phyloP scores from a whole-genome alignment of 2,113 vertebrate genomes.

The Pardalotus punctatus region DNA sequence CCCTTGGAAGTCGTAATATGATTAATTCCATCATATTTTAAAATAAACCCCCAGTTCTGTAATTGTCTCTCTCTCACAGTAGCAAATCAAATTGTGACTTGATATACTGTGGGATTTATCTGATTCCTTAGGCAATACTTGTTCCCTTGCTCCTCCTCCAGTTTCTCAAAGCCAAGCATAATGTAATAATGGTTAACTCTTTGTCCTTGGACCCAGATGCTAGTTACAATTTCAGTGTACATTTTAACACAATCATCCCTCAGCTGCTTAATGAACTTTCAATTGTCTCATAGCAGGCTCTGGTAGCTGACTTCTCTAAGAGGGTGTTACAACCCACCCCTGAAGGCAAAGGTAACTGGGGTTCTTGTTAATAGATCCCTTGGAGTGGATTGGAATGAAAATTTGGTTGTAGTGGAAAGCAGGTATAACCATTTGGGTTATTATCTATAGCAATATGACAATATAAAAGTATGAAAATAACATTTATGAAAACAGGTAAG shows the following conservation, averaged over 20 bases:
- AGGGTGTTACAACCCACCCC: too few relatives aligned
- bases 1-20: neutral
- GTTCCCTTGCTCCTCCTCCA: neutral
- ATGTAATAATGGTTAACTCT: neutral
- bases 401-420: neutral
- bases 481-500: neutral
- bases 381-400: neutral
- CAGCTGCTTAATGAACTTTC: neutral
- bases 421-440: neutral
- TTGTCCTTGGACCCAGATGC: neutral
- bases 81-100: neutral
- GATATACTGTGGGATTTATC: neutral
- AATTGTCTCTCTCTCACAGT: neutral
- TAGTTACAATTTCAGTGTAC: neutral
- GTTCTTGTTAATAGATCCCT: neutral
- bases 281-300: neutral
- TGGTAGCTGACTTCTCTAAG: neutral
- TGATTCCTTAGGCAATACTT: neutral
- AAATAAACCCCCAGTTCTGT: neutral
- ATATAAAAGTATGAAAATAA: neutral
- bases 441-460: neutral
- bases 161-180: neutral
- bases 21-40: neutral
- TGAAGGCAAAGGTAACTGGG: neutral
- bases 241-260: neutral